phyloP scores from a whole-genome alignment of 2,797 vertebrate genomes.

The Urocyon cinereoargenteus region DNA sequence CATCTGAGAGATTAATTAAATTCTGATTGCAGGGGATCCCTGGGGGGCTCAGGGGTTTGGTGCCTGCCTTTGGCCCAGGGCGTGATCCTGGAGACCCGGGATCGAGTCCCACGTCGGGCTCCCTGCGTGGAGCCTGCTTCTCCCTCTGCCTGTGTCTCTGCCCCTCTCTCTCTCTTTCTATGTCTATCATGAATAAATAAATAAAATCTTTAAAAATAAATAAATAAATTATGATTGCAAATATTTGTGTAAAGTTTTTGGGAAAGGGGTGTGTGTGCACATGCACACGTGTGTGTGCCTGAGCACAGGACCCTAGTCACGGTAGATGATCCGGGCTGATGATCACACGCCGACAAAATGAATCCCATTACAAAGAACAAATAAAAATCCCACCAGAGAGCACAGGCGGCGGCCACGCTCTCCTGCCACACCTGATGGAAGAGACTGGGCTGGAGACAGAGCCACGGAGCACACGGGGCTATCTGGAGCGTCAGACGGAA shows the following conservation, averaged over 20 bases:
- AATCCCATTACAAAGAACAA: slow-evolving; percentile 62
- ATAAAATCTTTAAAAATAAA: too few relatives aligned
- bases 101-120: too few relatives aligned
- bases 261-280: background rate
- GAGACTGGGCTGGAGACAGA: background rate
- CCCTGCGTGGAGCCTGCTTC: too few relatives aligned
- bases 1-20: slow-evolving; percentile 44
- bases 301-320: background rate
- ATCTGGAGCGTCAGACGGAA: background rate
- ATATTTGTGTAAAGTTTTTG: background rate
- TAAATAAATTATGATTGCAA: background rate
- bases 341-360: slow-evolving; percentile 40
- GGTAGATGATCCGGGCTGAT: background rate
- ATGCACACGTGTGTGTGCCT: background rate
- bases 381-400: slow-evolving; percentile 13
- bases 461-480: background rate
- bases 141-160: too few relatives aligned
- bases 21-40: background rate
- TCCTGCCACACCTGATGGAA: background rate
- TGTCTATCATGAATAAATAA: too few relatives aligned
- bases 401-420: background rate
- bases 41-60: too few relatives aligned
- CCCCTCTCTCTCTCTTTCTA: too few relatives aligned
- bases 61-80: too few relatives aligned
- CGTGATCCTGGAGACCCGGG: too few relatives aligned